These are phyloP conservation scores for Pterocles gutturalis DNA, from an alignment of 2,113 vertebrate genomes.

Conservation along the genomic window DNA sequence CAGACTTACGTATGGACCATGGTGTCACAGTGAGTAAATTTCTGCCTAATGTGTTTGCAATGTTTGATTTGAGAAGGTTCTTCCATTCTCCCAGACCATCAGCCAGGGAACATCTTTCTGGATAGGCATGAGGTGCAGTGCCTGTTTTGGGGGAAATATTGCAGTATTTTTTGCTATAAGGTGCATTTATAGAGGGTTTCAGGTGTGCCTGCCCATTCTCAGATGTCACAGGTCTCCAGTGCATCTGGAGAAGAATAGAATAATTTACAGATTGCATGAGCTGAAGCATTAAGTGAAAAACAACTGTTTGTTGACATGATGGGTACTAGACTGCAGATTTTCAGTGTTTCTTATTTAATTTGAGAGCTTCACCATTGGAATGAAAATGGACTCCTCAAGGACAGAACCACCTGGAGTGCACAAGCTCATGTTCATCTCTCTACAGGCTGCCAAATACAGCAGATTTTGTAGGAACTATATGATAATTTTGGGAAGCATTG, in stretches of 20 bases:
- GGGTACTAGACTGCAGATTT: background rate
- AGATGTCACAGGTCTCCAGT: background rate
- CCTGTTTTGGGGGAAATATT: background rate
- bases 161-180: background rate
- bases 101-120: background rate
- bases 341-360: background rate
- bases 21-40: background rate
- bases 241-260: background rate
- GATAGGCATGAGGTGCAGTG: background rate
- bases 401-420: background rate
- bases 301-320: background rate
- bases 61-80: background rate
- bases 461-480: background rate
- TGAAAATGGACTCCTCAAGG: background rate
- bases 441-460: background rate
- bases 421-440: background rate
- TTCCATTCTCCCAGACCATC: background rate
- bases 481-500: background rate
- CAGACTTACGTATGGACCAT: fast-evolving
- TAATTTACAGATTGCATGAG: background rate
- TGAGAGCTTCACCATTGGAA: background rate
- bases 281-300: background rate
- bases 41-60: background rate
- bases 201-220: background rate
- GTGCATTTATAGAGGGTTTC: background rate